Conservation (phyloP, 2,888 invertebrate genomes). For the Protophormia terraenovae region DNA sequence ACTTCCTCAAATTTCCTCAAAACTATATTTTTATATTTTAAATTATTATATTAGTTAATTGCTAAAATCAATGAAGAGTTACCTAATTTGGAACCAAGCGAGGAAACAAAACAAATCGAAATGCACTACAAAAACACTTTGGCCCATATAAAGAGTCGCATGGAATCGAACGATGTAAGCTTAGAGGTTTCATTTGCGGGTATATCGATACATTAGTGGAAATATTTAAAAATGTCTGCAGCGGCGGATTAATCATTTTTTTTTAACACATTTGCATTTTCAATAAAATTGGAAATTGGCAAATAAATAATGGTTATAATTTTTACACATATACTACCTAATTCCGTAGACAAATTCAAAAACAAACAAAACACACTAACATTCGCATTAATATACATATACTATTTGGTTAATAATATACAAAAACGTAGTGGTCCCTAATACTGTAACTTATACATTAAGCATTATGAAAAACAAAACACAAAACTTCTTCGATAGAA, state of each 20-base stretch:
- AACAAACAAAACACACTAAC: slow-evolving; percentile 22
- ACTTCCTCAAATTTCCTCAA: not conserved
- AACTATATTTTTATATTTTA: not conserved
- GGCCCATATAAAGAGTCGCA: slow-evolving; percentile 88
- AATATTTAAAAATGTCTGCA: not conserved
- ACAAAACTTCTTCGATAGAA: not conserved
- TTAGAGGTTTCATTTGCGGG: slow-evolving; percentile 81
- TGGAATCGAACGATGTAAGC: slow-evolving; percentile 80
- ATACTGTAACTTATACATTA: slow-evolving; percentile 9
- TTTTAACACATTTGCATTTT: slow-evolving; percentile 39
- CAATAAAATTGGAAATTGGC: slow-evolving; percentile 43
- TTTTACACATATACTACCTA: slow-evolving; percentile 25
- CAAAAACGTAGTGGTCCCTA: not conserved
- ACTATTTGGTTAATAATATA: slow-evolving; percentile 22
- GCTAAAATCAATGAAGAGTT: slow-evolving; percentile 96
- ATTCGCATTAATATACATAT: slow-evolving; percentile 43
- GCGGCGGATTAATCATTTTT: not conserved
- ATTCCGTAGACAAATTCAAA: slow-evolving; percentile 44
- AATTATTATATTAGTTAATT: slow-evolving; percentile 86
- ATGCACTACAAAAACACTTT: slow-evolving; percentile 96
- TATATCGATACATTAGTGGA: slow-evolving; percentile 79
- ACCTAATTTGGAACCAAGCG: slow-evolving; percentile 95
- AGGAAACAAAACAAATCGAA: slow-evolving; percentile 98
- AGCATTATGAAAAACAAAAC: not conserved
- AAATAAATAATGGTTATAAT: slow-evolving; percentile 20